phyloP scores from a whole-genome alignment of 35 echinoderm and acorn worm genomes.

The Heliocidaris tuberculata region DNA sequence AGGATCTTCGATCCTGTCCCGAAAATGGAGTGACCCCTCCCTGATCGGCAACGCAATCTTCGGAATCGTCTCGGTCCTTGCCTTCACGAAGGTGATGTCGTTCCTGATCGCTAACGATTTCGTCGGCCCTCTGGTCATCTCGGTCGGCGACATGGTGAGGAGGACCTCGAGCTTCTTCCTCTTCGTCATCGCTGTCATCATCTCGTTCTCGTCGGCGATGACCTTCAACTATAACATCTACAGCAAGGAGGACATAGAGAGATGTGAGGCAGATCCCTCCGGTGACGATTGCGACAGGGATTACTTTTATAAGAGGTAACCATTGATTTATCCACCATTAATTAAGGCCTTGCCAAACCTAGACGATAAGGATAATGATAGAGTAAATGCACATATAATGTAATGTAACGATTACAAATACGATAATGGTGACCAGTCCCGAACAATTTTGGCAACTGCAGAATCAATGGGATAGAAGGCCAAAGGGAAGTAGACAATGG shows the following conservation, averaged over 20 bases:
- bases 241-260: neutral
- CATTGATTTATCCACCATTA: neutral
- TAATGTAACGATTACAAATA: too few species aligned
- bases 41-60: constrained; percentile 62
- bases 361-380: too few species aligned
- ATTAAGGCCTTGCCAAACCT: too few species aligned
- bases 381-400: too few species aligned
- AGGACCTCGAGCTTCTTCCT: constrained; percentile 71
- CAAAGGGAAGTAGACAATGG: too few species aligned
- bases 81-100: constrained; percentile 65
- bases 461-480: too few species aligned
- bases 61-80: constrained; percentile 52
- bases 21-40: constrained; percentile 47
- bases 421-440: too few species aligned
- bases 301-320: constrained; percentile 52
- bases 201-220: constrained; percentile 68
- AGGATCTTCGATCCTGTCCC: neutral
- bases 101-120: constrained; percentile 70
- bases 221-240: constrained; percentile 75
- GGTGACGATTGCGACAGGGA: neutral
- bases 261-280: constrained; percentile 16
- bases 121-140: constrained; percentile 78
- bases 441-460: too few species aligned
- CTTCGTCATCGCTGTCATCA: constrained; percentile 66
- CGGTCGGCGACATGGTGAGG: constrained; percentile 66